Conservation (phyloP, 2,113 vertebrate genomes). For the Seriola dumerili region DNA sequence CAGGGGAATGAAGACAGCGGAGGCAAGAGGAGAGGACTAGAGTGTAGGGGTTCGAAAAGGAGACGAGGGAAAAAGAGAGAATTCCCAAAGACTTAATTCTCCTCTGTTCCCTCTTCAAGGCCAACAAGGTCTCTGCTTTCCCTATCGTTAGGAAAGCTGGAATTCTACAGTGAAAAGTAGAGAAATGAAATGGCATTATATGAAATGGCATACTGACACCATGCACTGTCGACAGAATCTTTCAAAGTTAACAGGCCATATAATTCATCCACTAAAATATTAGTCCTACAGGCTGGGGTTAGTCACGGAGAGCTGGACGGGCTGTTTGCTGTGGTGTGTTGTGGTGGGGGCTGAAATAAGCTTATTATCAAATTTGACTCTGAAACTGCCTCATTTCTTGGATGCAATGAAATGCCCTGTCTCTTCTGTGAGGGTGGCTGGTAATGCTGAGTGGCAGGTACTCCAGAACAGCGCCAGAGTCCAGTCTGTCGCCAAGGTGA, state of each 20-base stretch:
- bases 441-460: conserved; percentile 84
- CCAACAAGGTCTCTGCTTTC: conserved; percentile 35
- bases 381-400: conserved; percentile 81
- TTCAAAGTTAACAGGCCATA: conserved; percentile 80
- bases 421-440: conserved; percentile 73
- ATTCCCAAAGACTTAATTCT: conserved; percentile 65
- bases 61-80: conserved; percentile 49
- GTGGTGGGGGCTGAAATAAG: conserved; percentile 77
- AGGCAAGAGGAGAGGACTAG: conserved; percentile 35
- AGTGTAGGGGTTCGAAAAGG: conserved; percentile 41
- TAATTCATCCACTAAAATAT: conserved; percentile 80
- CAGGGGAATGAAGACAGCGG: conserved; percentile 39
- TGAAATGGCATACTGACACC: conserved; percentile 65
- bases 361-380: conserved; percentile 83
- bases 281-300: conserved; percentile 65
- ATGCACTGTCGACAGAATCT: conserved; percentile 72
- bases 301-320: conserved; percentile 55
- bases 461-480: conserved; percentile 74
- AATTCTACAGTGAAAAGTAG: conserved; percentile 45
- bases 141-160: conserved; percentile 48
- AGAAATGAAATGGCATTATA: conserved; percentile 53
- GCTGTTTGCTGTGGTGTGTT: conserved; percentile 48
- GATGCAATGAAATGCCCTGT: conserved; percentile 79
- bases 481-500: conserved; percentile 73
- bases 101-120: conserved; percentile 43